A percentile compares a stretch with the other conserved stretches of the same genome.
phyloP scores from a whole-genome alignment of 2,797 vertebrate genomes.

The Botia almorhae region DNA sequence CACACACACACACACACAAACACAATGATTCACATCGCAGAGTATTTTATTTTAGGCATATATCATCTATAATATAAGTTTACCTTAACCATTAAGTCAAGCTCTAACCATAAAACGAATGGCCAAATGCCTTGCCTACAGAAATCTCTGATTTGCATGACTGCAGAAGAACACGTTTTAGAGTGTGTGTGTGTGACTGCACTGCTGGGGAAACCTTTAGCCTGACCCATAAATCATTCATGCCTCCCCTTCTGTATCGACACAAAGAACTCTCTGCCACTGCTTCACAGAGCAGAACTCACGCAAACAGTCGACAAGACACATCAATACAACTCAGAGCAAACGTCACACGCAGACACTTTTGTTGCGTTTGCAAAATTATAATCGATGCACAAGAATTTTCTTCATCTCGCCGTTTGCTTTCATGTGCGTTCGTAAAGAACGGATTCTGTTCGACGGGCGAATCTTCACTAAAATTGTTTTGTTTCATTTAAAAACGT shows the following conservation, averaged over 20 bases:
- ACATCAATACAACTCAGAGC: neutral
- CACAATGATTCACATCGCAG: too few species aligned
- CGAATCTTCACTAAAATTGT: neutral
- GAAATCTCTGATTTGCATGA: constrained; percentile 54
- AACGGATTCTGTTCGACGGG: neutral
- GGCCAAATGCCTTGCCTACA: constrained; percentile 42
- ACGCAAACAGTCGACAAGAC: constrained; percentile 15
- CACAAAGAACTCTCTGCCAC: constrained; percentile 52
- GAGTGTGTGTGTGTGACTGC: constrained; percentile 33
- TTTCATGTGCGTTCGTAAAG: neutral
- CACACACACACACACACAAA: too few species aligned
- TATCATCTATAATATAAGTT: too few species aligned
- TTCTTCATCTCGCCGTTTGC: neutral
- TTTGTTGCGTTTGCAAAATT: neutral
- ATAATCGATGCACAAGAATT: neutral
- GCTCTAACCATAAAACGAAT: constrained; percentile 40
- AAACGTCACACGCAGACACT: neutral
- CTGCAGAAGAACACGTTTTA: too few species aligned
- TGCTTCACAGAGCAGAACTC: constrained; percentile 30
- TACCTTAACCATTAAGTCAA: too few species aligned
- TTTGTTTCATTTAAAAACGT: neutral
- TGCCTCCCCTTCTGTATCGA: constrained; percentile 52
- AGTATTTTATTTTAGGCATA: too few species aligned
- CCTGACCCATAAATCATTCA: constrained; percentile 63
- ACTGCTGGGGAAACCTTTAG: constrained; percentile 53